These are phyloP conservation scores for Agelas oroides DNA, from an alignment of 37 sponge, comb jelly and placozoan species.

Conservation along the genomic window DNA sequence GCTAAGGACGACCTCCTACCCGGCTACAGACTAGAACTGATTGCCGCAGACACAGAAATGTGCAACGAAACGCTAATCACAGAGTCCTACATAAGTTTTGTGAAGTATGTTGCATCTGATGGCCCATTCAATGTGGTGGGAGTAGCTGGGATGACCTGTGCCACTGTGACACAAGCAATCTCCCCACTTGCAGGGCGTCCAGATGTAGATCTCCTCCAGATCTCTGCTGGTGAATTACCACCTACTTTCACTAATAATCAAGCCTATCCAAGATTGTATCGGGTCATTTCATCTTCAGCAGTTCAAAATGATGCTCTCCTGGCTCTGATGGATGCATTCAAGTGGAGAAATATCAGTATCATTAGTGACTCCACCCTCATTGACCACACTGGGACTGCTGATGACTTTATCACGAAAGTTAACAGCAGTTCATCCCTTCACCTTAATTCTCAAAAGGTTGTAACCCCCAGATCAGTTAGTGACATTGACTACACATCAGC, in stretches of 20 bases:
- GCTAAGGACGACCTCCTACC: neutral
- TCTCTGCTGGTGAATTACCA: conserved; percentile 19
- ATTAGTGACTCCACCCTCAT: neutral
- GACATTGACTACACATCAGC: no score
- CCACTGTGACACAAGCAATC: conserved; percentile 14
- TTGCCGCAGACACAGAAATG: neutral
- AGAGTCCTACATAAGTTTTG: conserved; percentile 1
- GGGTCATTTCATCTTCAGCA: neutral
- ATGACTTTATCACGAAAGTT: no score
- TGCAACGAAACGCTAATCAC: neutral
- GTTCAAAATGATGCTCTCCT: conserved; percentile 18
- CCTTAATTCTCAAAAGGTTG: no score
- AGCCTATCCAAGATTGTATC: neutral
- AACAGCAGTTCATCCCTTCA: no score
- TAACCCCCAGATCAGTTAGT: no score
- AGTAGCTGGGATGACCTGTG: conserved; percentile 34
- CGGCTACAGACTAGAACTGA: conserved; percentile 37
- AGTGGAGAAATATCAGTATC: conserved; percentile 27
- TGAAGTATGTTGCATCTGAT: neutral
- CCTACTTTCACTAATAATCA: neutral
- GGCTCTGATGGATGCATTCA: conserved; percentile 24
- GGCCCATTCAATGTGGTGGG: conserved; percentile 9
- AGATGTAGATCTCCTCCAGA: conserved; percentile 13
- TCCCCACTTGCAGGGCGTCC: conserved; percentile 11
- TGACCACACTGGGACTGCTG: neutral